A percentile compares a stretch with the other conserved stretches of the same genome.
Conservation (phyloP, 2,113 vertebrate species). For the Halichoerus grypus region DNA sequence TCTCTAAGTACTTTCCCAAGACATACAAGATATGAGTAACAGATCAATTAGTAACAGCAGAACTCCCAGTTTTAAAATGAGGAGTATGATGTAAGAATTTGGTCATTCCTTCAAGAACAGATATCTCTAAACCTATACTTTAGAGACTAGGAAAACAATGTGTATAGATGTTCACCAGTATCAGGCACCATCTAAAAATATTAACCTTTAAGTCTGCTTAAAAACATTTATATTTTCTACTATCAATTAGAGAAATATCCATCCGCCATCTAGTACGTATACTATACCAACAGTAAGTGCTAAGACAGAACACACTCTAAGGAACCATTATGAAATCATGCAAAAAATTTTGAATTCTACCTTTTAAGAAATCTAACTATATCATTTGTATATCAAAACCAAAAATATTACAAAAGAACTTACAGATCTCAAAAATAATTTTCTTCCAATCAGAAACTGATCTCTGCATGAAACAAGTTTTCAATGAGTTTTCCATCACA, state of each 20-base stretch:
- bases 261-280: not conserved
- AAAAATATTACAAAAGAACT: not conserved
- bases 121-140: not conserved
- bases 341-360: not conserved
- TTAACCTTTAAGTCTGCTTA: not conserved
- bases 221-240: not conserved
- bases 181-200: slow-evolving; percentile 8
- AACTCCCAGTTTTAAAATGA: not conserved
- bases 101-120: slow-evolving; percentile 3
- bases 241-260: not conserved
- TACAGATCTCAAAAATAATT: slow-evolving; percentile 10
- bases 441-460: slow-evolving; percentile 39
- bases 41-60: not conserved
- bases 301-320: not conserved
- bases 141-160: slow-evolving; percentile 2
- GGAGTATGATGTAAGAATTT: not conserved
- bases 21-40: not conserved
- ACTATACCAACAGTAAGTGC: not conserved
- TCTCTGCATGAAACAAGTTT: not conserved
- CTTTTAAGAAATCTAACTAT: not conserved
- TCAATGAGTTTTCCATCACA: not conserved
- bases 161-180: not conserved
- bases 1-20: not conserved
- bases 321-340: not conserved
- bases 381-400: not conserved